Conservation (phyloP, 2,113 vertebrate genomes). For the Microcebus murinus region DNA sequence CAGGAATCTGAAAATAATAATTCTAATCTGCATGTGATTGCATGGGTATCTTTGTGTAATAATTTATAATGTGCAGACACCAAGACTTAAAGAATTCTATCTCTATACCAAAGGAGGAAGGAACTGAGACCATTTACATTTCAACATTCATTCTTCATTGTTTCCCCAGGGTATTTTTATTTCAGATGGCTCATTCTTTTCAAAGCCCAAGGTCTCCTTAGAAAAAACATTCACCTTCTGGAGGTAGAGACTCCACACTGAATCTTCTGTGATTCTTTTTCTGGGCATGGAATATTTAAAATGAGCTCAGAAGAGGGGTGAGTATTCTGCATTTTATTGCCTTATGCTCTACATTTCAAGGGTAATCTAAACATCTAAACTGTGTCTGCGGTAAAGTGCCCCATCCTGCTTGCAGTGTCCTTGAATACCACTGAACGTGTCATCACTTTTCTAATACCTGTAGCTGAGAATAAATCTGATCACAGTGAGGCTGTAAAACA, state of each 20-base stretch:
- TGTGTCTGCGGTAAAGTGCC: slow-evolving; percentile 2
- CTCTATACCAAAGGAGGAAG: background rate
- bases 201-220: slow-evolving; percentile 15
- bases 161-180: slow-evolving; percentile 45
- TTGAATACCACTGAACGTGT: slow-evolving; percentile 50
- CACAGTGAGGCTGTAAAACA: slow-evolving; percentile 1
- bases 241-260: slow-evolving; percentile 11
- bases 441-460: slow-evolving; percentile 25
- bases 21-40: background rate
- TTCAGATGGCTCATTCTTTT: slow-evolving; percentile 57
- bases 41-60: background rate
- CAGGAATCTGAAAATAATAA: background rate
- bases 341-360: slow-evolving; percentile 54
- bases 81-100: background rate
- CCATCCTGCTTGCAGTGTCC: background rate
- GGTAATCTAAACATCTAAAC: slow-evolving; percentile 46
- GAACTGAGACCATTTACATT: slow-evolving; percentile 12
- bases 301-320: background rate
- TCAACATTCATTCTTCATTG: slow-evolving; percentile 43
- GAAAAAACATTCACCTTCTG: slow-evolving; percentile 34
- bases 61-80: slow-evolving; percentile 1
- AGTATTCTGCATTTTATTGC: slow-evolving; percentile 44
- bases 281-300: slow-evolving; percentile 46
- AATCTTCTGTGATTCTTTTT: slow-evolving; percentile 31
- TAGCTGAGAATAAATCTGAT: slow-evolving; percentile 2